Conservation (phyloP, 2,888 invertebrate genomes). For the Corythucha ciliata region DNA sequence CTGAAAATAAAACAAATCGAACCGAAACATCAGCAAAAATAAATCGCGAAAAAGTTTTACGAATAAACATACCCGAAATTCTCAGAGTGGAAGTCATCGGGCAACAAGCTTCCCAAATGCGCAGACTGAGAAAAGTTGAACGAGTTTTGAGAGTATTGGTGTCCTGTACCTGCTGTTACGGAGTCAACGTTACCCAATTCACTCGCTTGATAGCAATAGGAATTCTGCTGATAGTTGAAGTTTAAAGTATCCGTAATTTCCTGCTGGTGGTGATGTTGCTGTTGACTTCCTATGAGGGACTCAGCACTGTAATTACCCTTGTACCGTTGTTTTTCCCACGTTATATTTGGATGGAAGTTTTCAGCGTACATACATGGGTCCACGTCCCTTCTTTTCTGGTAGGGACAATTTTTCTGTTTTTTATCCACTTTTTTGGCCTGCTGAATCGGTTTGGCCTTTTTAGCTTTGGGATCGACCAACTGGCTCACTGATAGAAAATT, state of each 20-base stretch:
- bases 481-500: conserved; percentile 54
- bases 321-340: conserved; percentile 40
- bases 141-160: conserved; percentile 26
- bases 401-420: conserved; percentile 15
- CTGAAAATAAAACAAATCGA: background rate
- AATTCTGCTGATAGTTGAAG: conserved; percentile 25
- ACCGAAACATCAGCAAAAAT: background rate
- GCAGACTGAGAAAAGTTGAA: conserved; percentile 24
- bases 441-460: conserved; percentile 28
- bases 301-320: conserved; percentile 40
- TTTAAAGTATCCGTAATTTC: conserved; percentile 21
- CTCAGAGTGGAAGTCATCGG: conserved; percentile 29
- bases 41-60: no score
- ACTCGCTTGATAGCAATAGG: conserved; percentile 23
- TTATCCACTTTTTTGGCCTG: conserved; percentile 17
- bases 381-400: conserved; percentile 23
- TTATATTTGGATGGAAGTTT: conserved; percentile 11
- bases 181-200: no score
- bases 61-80: conserved; percentile 18
- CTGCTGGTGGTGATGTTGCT: conserved; percentile 10
- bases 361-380: conserved; percentile 25
- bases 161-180: no score
- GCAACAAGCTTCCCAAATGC: conserved; percentile 43
- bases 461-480: conserved; percentile 44
- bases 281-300: conserved; percentile 31